Evolutionary conservation across 2,888 invertebrate genomes (phyloP).

Genomic region (Panopea generosa): DNA sequence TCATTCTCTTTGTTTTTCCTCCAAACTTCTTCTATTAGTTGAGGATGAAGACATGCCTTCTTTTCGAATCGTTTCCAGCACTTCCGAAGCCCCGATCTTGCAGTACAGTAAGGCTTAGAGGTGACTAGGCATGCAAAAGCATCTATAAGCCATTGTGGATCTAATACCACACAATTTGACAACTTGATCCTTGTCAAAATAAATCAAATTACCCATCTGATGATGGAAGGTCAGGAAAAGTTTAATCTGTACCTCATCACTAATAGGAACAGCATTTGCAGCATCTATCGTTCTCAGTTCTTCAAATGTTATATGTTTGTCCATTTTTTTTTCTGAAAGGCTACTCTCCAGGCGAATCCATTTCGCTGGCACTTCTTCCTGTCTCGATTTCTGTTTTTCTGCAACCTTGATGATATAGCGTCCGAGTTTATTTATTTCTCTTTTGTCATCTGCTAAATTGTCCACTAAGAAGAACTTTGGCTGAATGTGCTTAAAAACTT

Average conservation of each 20-base stretch:
- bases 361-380: slow-evolving; percentile 16
- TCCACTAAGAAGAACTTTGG: slow-evolving; percentile 17
- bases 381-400: slow-evolving; percentile 5
- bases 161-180: no score
- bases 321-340: neutral
- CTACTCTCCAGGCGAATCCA: slow-evolving; percentile 33
- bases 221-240: slow-evolving; percentile 33
- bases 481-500: slow-evolving; percentile 36
- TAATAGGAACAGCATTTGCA: neutral
- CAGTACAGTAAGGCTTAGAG: slow-evolving; percentile 22
- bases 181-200: no score
- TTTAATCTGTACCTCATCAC: slow-evolving; percentile 17
- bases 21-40: slow-evolving; percentile 24
- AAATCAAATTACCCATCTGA: slow-evolving; percentile 17
- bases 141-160: no score
- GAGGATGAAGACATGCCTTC: slow-evolving; percentile 8
- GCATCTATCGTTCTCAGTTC: slow-evolving; percentile 12
- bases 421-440: neutral
- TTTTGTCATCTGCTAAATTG: neutral
- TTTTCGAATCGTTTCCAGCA: slow-evolving; percentile 5
- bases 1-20: neutral
- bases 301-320: slow-evolving; percentile 16
- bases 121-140: slow-evolving; percentile 3
- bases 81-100: neutral
- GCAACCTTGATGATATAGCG: neutral